These are phyloP conservation scores for Muricea muricata DNA, from an alignment of 92 coral and sea anemone species.

Conservation along the genomic window DNA sequence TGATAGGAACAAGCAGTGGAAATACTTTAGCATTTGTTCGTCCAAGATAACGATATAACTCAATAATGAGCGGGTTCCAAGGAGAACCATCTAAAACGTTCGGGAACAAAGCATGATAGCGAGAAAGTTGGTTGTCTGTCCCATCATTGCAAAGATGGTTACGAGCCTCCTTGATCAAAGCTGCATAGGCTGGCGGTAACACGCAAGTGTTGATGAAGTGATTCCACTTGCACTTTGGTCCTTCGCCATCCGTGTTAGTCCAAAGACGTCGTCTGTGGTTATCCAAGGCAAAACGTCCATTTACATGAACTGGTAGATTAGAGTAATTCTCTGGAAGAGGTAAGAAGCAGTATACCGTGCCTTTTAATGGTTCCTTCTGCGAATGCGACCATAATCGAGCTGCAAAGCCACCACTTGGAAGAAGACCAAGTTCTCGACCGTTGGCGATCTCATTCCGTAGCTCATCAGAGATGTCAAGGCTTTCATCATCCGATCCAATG, in stretches of 20 bases:
- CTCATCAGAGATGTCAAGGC: neutral
- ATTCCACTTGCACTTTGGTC: neutral
- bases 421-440: constrained; percentile 68
- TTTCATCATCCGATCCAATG: constrained; percentile 52
- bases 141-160: neutral
- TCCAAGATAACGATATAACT: neutral
- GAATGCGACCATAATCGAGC: constrained; percentile 24
- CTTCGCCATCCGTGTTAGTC: neutral
- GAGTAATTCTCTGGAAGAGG: constrained; percentile 77
- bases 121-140: neutral
- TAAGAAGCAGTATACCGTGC: constrained; percentile 81
- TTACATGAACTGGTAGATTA: constrained; percentile 78
- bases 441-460: neutral
- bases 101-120: constrained; percentile 9
- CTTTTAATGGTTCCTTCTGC: neutral
- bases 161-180: constrained; percentile 12
- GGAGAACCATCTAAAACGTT: neutral
- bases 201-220: neutral
- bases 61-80: neutral
- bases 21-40: neutral
- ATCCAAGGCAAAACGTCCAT: constrained; percentile 89
- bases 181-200: neutral
- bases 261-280: constrained; percentile 60
- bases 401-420: constrained; percentile 95
- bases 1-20: constrained; percentile 44